Evolutionary conservation across 2,113 vertebrate species (phyloP).

Genomic region (Amblyopsis rosae): DNA sequence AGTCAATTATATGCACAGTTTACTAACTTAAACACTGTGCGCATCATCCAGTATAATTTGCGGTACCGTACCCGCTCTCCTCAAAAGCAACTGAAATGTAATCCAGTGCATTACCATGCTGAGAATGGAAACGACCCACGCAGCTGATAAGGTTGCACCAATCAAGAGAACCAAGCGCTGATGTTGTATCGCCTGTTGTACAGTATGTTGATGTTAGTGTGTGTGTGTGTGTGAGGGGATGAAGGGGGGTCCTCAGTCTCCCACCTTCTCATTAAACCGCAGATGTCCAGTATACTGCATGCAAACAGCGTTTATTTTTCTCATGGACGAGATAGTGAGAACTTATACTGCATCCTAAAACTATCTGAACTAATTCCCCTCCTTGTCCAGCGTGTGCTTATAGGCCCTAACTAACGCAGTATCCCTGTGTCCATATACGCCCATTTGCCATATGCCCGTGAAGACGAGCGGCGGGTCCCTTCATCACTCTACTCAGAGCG

Average conservation of each 20-base stretch:
- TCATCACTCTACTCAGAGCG: constrained; percentile 28
- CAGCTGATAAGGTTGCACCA: constrained; percentile 34
- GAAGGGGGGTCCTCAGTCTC: background rate
- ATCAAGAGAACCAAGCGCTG: constrained; percentile 18
- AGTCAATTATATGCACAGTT: constrained; percentile 29
- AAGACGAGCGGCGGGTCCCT: constrained; percentile 20
- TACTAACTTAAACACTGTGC: constrained; percentile 21
- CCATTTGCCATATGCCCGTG: constrained; percentile 47
- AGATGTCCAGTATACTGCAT: no score
- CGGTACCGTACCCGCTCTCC: constrained; percentile 9
- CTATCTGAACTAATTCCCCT: background rate
- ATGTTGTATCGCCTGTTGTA: background rate
- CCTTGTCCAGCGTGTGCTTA: constrained; percentile 34
- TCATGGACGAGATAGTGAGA: background rate
- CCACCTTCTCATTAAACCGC: no score
- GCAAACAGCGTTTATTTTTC: no score
- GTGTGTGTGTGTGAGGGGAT: background rate
- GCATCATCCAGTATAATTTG: constrained; percentile 28
- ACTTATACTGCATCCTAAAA: background rate
- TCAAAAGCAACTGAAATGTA: constrained; percentile 34
- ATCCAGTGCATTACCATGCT: constrained; percentile 8
- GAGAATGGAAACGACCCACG: constrained; percentile 26
- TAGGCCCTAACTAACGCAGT: constrained; percentile 26
- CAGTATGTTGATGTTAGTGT: background rate
- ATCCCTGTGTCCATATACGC: constrained; percentile 31